Conservation (phyloP, 64 coral and sea anemone species). For the Porites lutea region DNA sequence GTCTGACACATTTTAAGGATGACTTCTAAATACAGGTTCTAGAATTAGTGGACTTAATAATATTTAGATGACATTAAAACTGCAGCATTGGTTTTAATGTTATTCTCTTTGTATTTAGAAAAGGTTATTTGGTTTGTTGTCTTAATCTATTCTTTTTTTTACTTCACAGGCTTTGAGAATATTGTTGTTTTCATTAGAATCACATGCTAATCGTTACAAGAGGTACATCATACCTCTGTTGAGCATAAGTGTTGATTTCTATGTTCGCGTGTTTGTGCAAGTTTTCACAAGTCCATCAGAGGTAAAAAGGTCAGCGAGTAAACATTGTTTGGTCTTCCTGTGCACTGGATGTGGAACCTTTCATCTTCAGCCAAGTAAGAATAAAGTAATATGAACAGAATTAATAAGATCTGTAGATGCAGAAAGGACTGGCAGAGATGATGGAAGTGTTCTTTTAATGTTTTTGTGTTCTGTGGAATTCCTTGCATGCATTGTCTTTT, state of each 20-base stretch:
- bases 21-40: too few species aligned
- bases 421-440: too few species aligned
- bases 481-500: too few species aligned
- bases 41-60: too few species aligned
- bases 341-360: constrained; percentile 96
- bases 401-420: too few species aligned
- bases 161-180: constrained; percentile 83
- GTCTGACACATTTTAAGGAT: too few species aligned
- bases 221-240: constrained; percentile 89
- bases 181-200: constrained; percentile 90
- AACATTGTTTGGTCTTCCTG: constrained; percentile 86
- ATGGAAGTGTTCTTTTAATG: too few species aligned
- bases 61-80: too few species aligned
- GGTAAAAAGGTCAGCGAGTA: constrained; percentile 89
- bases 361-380: constrained; percentile 92
- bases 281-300: constrained; percentile 95
- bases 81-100: background rate
- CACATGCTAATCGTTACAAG: constrained; percentile 95
- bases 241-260: constrained; percentile 98
- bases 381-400: background rate
- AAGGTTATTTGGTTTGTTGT: background rate
- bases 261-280: constrained; percentile 98
- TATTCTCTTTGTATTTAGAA: background rate
- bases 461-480: too few species aligned
- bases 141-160: background rate